Conservation (phyloP, 2,888 invertebrate species). For the Calliopum simillimum region DNA sequence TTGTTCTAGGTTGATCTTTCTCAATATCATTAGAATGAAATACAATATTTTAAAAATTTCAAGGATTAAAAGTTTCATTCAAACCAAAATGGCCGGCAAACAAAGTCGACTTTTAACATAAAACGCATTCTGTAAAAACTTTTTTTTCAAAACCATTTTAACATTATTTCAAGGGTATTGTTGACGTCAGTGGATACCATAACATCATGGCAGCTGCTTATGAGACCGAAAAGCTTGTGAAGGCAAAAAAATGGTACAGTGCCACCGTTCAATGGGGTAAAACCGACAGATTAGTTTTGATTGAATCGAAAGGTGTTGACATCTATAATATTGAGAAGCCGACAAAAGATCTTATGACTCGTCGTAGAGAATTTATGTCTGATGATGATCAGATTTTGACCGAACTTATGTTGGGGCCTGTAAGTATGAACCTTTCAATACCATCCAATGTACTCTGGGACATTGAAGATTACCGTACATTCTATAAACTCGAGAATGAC, state of each 20-base stretch:
- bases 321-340: slow-evolving; percentile 81
- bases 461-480: slow-evolving; percentile 72
- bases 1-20: neutral
- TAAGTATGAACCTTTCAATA: slow-evolving; percentile 75
- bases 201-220: slow-evolving; percentile 72
- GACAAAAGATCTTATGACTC: slow-evolving; percentile 55
- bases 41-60: too few species aligned
- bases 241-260: slow-evolving; percentile 70
- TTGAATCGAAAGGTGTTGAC: slow-evolving; percentile 75
- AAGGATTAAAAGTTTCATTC: too few species aligned
- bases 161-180: slow-evolving; percentile 69
- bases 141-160: too few species aligned
- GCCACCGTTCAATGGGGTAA: slow-evolving; percentile 76
- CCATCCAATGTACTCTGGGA: slow-evolving; percentile 77
- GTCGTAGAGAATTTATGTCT: slow-evolving; percentile 57
- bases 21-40: too few species aligned
- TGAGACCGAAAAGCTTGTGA: slow-evolving; percentile 71
- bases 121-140: too few species aligned
- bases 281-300: slow-evolving; percentile 74
- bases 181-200: slow-evolving; percentile 76
- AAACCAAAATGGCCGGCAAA: too few species aligned
- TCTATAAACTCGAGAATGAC: slow-evolving; percentile 72
- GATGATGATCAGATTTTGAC: slow-evolving; percentile 62
- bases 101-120: too few species aligned
- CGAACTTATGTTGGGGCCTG: slow-evolving; percentile 78